A percentile compares a stretch with the other conserved stretches of the same genome.
Conservation (phyloP, 1,140 invertebrate species). For the Archivesica marissinica region DNA sequence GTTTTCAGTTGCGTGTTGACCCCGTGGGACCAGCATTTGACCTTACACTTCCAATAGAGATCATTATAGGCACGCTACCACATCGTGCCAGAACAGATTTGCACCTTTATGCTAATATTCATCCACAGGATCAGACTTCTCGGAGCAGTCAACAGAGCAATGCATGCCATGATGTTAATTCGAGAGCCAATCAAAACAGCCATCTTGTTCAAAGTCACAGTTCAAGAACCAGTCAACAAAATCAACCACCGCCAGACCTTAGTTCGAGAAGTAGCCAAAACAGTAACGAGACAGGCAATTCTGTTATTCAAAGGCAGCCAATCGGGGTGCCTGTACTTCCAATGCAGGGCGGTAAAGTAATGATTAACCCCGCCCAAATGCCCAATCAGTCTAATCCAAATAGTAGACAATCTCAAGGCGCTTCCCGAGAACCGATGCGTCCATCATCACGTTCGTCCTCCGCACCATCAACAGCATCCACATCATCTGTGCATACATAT, state of each 20-base stretch:
- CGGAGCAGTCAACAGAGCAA: neutral
- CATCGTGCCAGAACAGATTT: neutral
- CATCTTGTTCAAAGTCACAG: neutral
- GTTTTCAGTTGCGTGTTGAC: conserved; percentile 75
- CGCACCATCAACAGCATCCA: conserved; percentile 49
- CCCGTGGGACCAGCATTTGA: conserved; percentile 79
- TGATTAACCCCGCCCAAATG: conserved; percentile 13
- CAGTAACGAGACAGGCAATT: neutral
- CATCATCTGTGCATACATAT: conserved; percentile 26
- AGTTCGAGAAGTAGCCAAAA: neutral
- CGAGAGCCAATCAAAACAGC: neutral
- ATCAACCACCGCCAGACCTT: neutral
- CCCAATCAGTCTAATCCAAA: neutral
- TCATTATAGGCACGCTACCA: conserved; percentile 78
- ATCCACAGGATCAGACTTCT: neutral
- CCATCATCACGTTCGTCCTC: conserved; percentile 1
- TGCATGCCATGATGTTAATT: neutral
- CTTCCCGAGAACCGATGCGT: neutral
- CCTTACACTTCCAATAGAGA: conserved; percentile 74
- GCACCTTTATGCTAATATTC: conserved; percentile 38
- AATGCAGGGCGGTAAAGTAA: conserved; percentile 34
- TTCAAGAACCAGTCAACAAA: neutral
- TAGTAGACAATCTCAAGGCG: neutral
- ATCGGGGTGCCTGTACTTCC: conserved; percentile 52
- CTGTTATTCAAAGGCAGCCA: conserved; percentile 1